Evolutionary conservation across 2,888 invertebrate species (phyloP).

Genomic region (Ornithoptera priamus): DNA sequence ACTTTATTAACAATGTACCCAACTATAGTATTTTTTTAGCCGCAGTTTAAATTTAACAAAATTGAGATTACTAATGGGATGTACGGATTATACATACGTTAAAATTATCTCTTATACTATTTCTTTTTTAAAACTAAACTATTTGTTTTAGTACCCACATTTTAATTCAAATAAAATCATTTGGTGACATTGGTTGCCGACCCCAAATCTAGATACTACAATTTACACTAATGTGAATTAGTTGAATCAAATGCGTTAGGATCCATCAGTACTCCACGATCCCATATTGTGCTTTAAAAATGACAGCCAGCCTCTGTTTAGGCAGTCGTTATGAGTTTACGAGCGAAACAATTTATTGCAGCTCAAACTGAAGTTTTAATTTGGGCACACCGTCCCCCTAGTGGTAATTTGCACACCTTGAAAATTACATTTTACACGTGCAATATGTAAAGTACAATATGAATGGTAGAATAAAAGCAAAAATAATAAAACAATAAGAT

Average conservation of each 20-base stretch:
- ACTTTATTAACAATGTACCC: too few species aligned
- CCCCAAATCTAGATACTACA: background rate
- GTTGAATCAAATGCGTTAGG: background rate
- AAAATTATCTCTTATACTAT: too few species aligned
- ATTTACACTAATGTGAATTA: background rate
- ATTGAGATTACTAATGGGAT: too few species aligned
- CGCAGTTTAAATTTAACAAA: too few species aligned
- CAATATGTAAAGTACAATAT: background rate
- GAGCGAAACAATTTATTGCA: constrained; percentile 71
- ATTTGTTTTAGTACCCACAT: too few species aligned
- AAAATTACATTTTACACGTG: constrained; percentile 32
- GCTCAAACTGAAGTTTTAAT: constrained; percentile 64
- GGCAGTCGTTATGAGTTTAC: constrained; percentile 75
- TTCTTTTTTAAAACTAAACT: too few species aligned
- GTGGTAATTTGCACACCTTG: constrained; percentile 70
- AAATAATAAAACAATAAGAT: constrained; percentile 32
- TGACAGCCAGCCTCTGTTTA: constrained; percentile 74
- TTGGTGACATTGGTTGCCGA: too few species aligned
- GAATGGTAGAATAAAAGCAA: constrained; percentile 12
- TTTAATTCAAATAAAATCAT: too few species aligned
- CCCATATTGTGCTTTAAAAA: constrained; percentile 63
- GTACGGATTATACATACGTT: too few species aligned
- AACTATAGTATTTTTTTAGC: too few species aligned
- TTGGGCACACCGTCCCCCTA: constrained; percentile 67
- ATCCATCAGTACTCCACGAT: constrained; percentile 53